Conservation (phyloP, 1,140 invertebrate genomes). For the Drosophila erecta region DNA sequence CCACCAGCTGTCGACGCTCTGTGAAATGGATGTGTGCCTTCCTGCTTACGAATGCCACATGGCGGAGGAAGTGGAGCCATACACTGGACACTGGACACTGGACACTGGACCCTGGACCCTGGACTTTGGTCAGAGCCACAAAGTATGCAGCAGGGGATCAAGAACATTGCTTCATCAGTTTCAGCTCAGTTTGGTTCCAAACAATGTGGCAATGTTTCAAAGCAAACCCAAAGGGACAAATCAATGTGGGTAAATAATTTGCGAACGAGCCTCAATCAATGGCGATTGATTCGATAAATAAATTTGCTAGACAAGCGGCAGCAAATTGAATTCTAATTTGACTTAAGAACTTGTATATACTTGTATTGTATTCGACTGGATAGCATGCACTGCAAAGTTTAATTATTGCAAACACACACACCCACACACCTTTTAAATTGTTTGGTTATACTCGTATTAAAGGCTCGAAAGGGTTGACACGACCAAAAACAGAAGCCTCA, state of each 20-base stretch:
- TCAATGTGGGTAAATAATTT: slow-evolving; percentile 39
- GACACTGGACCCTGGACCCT: background rate
- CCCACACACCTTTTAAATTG: slow-evolving; percentile 15
- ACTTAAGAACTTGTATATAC: slow-evolving; percentile 1
- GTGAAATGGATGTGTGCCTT: slow-evolving; percentile 44
- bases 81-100: background rate
- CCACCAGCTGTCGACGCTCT: slow-evolving; percentile 45
- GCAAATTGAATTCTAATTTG: slow-evolving; percentile 40
- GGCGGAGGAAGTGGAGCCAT: slow-evolving; percentile 1
- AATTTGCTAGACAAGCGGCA: slow-evolving; percentile 20
- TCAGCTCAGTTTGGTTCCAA: slow-evolving; percentile 13
- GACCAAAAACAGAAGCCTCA: slow-evolving; percentile 21
- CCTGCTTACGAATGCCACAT: slow-evolving; percentile 47
- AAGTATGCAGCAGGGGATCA: slow-evolving; percentile 26
- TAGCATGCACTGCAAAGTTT: background rate
- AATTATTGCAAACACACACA: slow-evolving; percentile 20
- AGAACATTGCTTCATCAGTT: slow-evolving; percentile 40
- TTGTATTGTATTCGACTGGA: slow-evolving; percentile 8
- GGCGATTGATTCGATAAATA: slow-evolving; percentile 49
- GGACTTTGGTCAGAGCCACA: slow-evolving; percentile 8
- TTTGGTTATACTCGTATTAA: slow-evolving; percentile 17
- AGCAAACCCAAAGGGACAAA: slow-evolving; percentile 34
- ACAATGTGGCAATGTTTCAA: slow-evolving; percentile 22
- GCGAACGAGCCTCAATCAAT: slow-evolving; percentile 14
- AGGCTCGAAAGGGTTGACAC: slow-evolving; percentile 13